Percentiles rank a stretch among this genome's conserved stretches.
These are phyloP conservation scores for Rhodeus uyekii DNA, from an alignment of 2,797 vertebrate genomes.

Conservation along the genomic window DNA sequence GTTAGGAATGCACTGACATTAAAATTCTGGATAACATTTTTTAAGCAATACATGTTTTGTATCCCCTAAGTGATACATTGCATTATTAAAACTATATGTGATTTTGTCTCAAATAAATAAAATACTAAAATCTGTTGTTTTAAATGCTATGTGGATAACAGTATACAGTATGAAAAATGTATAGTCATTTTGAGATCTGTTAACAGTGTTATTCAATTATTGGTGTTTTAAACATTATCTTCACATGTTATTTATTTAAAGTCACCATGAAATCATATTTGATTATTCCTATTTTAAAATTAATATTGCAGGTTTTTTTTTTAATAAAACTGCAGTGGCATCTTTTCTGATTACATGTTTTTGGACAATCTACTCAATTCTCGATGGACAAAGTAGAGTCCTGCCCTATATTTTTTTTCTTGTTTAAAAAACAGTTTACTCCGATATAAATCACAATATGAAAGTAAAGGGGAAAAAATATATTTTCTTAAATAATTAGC, in stretches of 20 bases:
- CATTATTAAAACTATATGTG: background rate
- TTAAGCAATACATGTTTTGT: background rate
- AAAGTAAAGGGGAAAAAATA: too few species aligned
- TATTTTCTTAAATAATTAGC: too few species aligned
- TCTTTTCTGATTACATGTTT: background rate
- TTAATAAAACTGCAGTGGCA: background rate
- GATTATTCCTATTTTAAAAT: background rate
- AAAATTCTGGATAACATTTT: background rate
- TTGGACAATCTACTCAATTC: too few species aligned
- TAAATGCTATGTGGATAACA: background rate
- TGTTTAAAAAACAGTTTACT: too few species aligned
- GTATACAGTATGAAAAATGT: background rate
- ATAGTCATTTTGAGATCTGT: background rate
- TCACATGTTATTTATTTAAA: background rate
- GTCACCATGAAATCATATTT: background rate
- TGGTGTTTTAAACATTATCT: background rate
- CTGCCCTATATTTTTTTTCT: too few species aligned
- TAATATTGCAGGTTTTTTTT: background rate
- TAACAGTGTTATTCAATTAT: background rate
- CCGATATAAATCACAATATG: too few species aligned
- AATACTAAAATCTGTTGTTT: background rate
- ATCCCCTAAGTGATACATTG: background rate
- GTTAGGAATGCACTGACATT: background rate
- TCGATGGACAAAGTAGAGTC: too few species aligned
- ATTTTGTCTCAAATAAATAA: background rate